Base-by-base conservation (phyloP, 1,140 invertebrate species). In the Meloidogyne exigua region DNA sequence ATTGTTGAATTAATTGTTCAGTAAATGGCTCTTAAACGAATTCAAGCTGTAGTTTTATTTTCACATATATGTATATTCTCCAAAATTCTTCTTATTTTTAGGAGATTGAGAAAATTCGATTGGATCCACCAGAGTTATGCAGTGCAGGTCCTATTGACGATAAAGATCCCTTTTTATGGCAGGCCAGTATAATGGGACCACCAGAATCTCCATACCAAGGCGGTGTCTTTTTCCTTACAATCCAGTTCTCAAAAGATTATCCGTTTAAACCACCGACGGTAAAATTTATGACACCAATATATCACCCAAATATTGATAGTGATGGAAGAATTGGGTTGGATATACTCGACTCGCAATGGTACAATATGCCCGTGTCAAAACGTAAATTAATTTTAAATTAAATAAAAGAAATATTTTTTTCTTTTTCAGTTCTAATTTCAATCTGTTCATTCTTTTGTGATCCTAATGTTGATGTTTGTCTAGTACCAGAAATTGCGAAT, bases 221-320 rank as follows among this genome's bases (percentile, higher is more conserved):
- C 88, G 96, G 96, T 85, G 95, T 98, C 88, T 99, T 98, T 91
- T 98, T 98, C 91, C 91, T 99, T 91, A 96, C 94, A 89, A 98
- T 99, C 91, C 94, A 96, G 90, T 98, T 98, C 89, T 94, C 96
- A 87, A 95, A 94, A 92, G 95, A 98, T 89, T 98, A 99, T 90
- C 96, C 96, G 84, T 98, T 98, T 90, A 49, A 15, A 15, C 87
- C 69, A 18, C 69, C 69, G 96, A 97, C 92, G 91, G 93, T 98
- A 90, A 93, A 94, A 89, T 97, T 98, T 91, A 96, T 94, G 90
- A 98, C 95, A 89, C 93, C 94, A 91, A 98, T 98, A 90, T 98
- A 97, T 91, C 95, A 98, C 91, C 95, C 95, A 88, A 98, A 98
- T 91, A 98, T 98, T 76, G 98, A 97, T 92, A 98, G 97, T 92